Base-by-base conservation (phyloP, 2,888 invertebrate genomes). In the Julus scanicus region DNA sequence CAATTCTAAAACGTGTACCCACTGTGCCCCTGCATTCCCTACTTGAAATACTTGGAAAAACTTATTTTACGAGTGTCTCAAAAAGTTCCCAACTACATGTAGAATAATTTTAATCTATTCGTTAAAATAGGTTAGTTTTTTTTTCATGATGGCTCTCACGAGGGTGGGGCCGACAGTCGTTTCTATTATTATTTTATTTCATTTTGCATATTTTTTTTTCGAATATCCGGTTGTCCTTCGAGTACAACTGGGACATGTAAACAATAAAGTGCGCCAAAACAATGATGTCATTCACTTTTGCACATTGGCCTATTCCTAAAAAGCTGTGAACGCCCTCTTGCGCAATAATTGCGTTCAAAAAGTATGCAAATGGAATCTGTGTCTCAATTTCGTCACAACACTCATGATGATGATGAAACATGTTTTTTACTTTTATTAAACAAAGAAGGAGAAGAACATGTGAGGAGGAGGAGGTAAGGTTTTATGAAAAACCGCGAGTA, bases 241-340 rank as follows among this genome's bases (percentile, higher is more conserved):
- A 71, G 71, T 71, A 29, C 71, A 71, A 29, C 71, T 71, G 71
- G 71, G 29, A 71, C 29, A 71, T 6, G 71, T 71, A 71, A 71
- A 71, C 71, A 71, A 71, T 71, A 71, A 20, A 29, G 29, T 71
- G 71, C 71, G 29, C 71, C 71, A 29, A 71, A 71, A 71, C 71
- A 71, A 29, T 71, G 71, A 71, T 71, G 71, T 29, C 71, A 71
- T 71, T 71, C 71, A 71, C 71, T 29, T 71, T 71, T 29, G 11
- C 29, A 29, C n/a, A 20, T 29, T 29, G 29, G 11, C 29, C 29
- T 71, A 71, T 29, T 53, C 9, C 13, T 11, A 11, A 71, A 71
- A 71, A 63, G 71, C 71, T 29, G 71, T 71, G 29, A 71, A 71
- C 71, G 71, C 71, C 71, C 71, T 71, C 29, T 71, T 71, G 71